Conservation (phyloP, 2,113 vertebrate genomes). For the Tricholaema leucomelas region DNA sequence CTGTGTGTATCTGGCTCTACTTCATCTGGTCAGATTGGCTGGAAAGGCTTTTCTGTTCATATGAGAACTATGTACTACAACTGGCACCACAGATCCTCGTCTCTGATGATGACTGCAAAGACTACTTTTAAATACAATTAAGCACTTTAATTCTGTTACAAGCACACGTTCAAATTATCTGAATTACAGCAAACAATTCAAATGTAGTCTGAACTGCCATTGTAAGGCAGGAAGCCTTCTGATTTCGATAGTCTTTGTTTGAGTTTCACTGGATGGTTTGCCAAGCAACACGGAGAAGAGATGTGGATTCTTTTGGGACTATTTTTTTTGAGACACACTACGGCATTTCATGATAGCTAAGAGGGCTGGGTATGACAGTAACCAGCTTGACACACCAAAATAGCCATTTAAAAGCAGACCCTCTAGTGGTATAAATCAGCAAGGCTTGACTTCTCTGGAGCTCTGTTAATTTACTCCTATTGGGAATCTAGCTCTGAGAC, state of each 20-base stretch:
- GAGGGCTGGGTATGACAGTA: neutral
- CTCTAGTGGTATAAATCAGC: conserved; percentile 4
- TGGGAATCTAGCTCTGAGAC: conserved; percentile 10
- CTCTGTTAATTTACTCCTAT: conserved; percentile 9
- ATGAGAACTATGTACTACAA: neutral
- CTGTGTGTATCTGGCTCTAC: rapidly evolving
- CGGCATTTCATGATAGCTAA: neutral
- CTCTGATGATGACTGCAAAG: neutral
- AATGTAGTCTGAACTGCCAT: neutral
- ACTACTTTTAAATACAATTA: neutral
- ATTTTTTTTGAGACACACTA: neutral
- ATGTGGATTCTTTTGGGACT: neutral
- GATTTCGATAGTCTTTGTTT: neutral
- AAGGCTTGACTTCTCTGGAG: conserved; percentile 23
- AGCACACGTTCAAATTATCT: neutral
- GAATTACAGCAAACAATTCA: neutral
- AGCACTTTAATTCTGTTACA: neutral
- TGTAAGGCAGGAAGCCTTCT: neutral
- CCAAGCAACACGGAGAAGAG: neutral
- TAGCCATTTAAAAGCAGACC: neutral
- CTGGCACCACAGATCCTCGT: neutral
- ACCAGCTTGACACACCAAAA: neutral
- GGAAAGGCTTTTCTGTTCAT: neutral
- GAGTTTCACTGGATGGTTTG: neutral
- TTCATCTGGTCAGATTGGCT: neutral